A percentile compares a stretch with the other conserved stretches of the same genome.
These are phyloP conservation scores for Drosophila cracens DNA, from an alignment of 2,888 invertebrate genomes.

Conservation along the genomic window DNA sequence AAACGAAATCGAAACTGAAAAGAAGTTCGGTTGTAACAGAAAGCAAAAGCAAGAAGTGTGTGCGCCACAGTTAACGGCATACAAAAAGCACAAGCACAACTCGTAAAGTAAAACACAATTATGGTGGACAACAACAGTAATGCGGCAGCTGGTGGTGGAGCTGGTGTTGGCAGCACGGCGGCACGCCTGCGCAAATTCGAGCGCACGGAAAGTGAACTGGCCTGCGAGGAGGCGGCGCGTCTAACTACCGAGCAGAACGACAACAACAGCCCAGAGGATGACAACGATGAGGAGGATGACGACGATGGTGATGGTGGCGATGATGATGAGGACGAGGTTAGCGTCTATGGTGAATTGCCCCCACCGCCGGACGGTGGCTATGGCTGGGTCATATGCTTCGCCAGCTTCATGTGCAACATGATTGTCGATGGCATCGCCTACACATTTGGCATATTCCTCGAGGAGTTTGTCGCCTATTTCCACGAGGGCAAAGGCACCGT, in stretches of 20 bases:
- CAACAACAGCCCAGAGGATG: slow-evolving; percentile 83
- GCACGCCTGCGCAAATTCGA: slow-evolving; percentile 85
- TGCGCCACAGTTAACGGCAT: slow-evolving; percentile 24
- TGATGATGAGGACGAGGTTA: slow-evolving; percentile 87
- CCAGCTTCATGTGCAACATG: slow-evolving; percentile 98
- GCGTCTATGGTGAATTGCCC: slow-evolving; percentile 91
- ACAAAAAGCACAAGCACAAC: slow-evolving; percentile 20
- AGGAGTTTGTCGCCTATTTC: slow-evolving; percentile 92
- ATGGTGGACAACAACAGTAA: slow-evolving; percentile 77
- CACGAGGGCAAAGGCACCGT: slow-evolving; percentile 94
- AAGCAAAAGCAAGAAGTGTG: slow-evolving; percentile 23
- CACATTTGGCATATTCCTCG: slow-evolving; percentile 97
- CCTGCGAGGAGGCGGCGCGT: slow-evolving; percentile 93
- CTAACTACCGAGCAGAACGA: slow-evolving; percentile 89
- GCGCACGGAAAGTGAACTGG: slow-evolving; percentile 93
- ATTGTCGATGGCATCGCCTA: slow-evolving; percentile 99
- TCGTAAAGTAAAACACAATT: slow-evolving; percentile 24
- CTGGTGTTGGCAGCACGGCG: slow-evolving; percentile 63
- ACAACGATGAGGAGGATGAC: slow-evolving; percentile 70
- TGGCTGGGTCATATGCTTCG: slow-evolving; percentile 97
- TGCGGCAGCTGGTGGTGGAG: slow-evolving; percentile 32
- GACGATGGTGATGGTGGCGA: slow-evolving; percentile 86
- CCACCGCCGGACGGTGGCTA: slow-evolving; percentile 96
- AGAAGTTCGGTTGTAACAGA: slow-evolving; percentile 19
- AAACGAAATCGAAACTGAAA: slow-evolving; percentile 39